Conservation (phyloP, 2,113 vertebrate genomes). For the Sapayoa aenigma region DNA sequence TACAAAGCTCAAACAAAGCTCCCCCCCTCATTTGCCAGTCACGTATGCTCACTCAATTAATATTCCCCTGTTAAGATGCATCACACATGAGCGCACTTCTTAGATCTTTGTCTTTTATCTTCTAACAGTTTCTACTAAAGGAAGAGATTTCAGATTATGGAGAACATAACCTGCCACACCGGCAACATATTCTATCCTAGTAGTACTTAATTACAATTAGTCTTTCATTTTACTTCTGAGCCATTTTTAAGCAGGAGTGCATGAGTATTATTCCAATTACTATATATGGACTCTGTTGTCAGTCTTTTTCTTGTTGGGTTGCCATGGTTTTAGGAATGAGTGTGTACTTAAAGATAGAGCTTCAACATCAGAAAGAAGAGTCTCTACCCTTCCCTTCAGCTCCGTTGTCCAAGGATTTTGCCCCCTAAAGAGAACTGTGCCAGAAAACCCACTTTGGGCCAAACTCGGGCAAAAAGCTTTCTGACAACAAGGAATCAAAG, state of each 20-base stretch:
- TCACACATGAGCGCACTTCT: accelerated
- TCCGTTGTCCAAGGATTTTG: not conserved
- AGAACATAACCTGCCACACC: not conserved
- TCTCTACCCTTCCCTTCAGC: not conserved
- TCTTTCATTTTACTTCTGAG: not conserved
- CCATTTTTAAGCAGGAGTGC: not conserved
- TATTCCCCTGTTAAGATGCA: not conserved
- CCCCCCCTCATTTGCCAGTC: not conserved
- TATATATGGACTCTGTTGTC: not conserved
- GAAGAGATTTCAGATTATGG: not conserved
- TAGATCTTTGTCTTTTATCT: not conserved
- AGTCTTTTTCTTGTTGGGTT: not conserved
- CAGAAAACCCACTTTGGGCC: not conserved
- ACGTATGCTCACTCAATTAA: not conserved
- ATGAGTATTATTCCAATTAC: not conserved
- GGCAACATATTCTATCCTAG: not conserved
- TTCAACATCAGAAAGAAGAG: not conserved
- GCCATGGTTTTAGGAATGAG: not conserved
- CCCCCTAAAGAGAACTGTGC: not conserved
- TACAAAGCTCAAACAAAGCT: not conserved
- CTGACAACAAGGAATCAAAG: not conserved
- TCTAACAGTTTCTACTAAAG: not conserved
- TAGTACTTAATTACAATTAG: not conserved
- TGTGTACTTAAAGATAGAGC: not conserved
- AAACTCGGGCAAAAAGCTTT: not conserved